phyloP scores from a whole-genome alignment of 2,888 invertebrate species.

The Allygus modestus region DNA sequence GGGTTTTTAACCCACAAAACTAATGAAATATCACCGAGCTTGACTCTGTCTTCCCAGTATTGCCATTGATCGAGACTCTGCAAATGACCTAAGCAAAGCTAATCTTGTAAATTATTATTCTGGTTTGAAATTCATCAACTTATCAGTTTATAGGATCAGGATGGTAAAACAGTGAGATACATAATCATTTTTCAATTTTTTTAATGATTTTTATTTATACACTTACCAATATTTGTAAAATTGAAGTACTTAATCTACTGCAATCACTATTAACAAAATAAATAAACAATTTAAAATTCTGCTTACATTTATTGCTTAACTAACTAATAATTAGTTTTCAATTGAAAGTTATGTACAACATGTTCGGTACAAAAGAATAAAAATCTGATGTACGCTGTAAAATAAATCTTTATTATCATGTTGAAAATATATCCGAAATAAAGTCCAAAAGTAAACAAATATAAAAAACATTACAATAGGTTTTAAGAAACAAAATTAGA shows the following conservation, averaged over 20 bases:
- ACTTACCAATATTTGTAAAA: not conserved
- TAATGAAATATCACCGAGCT: too few species aligned
- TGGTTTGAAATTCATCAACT: too few species aligned
- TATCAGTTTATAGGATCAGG: not conserved
- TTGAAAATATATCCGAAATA: too few species aligned
- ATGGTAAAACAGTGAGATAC: not conserved
- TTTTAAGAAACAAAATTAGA: too few species aligned
- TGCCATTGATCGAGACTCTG: too few species aligned
- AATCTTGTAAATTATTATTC: too few species aligned
- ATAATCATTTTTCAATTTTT: not conserved
- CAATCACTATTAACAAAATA: constrained; percentile 34
- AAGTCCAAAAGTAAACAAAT: not conserved
- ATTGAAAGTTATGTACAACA: constrained; percentile 7
- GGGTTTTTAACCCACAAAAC: too few species aligned
- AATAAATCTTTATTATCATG: too few species aligned
- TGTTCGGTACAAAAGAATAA: not conserved
- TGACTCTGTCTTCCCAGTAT: too few species aligned
- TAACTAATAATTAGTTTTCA: constrained; percentile 29
- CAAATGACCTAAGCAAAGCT: too few species aligned
- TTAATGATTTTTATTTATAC: constrained; percentile 6
- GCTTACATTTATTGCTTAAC: constrained; percentile 14
- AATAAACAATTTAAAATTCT: constrained; percentile 7
- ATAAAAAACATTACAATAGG: too few species aligned
- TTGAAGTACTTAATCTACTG: constrained; percentile 12
- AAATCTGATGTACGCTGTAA: too few species aligned